Base-by-base conservation (phyloP, 2,888 invertebrate genomes). In the Tipula helvola region DNA sequence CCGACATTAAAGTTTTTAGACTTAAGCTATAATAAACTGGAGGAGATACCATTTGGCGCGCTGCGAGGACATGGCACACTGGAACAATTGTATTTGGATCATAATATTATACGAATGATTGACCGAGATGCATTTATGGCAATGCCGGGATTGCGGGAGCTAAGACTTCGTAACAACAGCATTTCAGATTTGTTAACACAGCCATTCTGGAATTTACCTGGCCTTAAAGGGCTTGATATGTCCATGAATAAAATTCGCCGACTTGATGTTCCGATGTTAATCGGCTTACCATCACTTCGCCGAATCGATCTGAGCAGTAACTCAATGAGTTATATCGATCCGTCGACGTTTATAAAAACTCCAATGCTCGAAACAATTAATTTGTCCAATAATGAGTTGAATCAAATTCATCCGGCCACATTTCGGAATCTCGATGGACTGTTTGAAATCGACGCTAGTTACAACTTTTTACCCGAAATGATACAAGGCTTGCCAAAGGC, bases 191-290 rank as follows among this genome's bases (percentile, higher is more conserved):
- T 94, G 86, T 92, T 95, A 85, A 95, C 95, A 88, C 93, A 94
- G 86, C 96, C 97, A 0, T 95, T 96, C 89, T 97, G 97, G 96
- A 96, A 97, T 92, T 92, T 97, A 84, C 97, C 97, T 0, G 95
- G 95, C 7, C 91, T 97, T 3, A 97, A 97, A 92, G 97, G 97
- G 0, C 91, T 97, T 87, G 97, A 97, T 91, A 91, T 97, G 52
- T 95, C 96, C 0, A 93, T 93, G 87, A 97, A 97, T 90, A 94
- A 94, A 88, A 95, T 96, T 88, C 93, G 94, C 87, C 93, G 94
- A 28, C 90, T 97, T 18, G 95, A 96, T 89, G 94, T 95, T 0
- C 93, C 94, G 87, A 91, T 96, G n/a, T 90, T 97, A 52, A 93
- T 93, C 10, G 96, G 96, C 88, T 90, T 96, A 86, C 96, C 96